Evolutionary conservation across 2,888 invertebrate species (phyloP), one percentile per base, ranked within the genome.

Genomic region (Chaitophorus viminalis): DNA sequence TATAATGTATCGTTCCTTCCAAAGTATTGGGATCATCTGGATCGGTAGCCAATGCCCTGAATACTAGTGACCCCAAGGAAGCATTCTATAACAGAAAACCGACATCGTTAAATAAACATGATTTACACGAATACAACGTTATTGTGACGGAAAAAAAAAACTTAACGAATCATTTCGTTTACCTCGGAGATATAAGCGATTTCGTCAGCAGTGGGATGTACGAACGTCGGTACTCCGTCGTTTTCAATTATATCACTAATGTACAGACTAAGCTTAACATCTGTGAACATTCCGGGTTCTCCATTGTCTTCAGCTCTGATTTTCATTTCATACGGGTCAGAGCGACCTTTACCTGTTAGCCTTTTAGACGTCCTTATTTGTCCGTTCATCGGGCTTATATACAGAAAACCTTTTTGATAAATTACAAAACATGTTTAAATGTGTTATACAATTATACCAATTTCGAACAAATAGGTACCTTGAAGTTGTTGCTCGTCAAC

Each of bases 201-300:
- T 91, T 96, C 95, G 72, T 95, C 95, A 6, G 93, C 91, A 14
- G 94, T 93, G 0, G 96, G 96, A 85, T 94, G 92, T 29, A 95
- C 93, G 90, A 96, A 95, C 39, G 94, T 92, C 0, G 96, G 96
- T 1, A 96, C 95, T 0, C 96, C 96, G 91, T 96, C 96, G 90
- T 96, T 96, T 88, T 94, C 94, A 82, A 95, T 95, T 0, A 96
- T 95, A 90, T 96, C 96, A 0, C 96, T 95, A 70, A 96, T 94
- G 90, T 94, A 95, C 5, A 96, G 91, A 0, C 93, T 93, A 0
- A 96, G 91, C 9, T 93, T 93, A 0, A 94, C 93, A 89, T 94
- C 95, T 0, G 94, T 93, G 76, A 92, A 93, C 11, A 95, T 92
- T 46, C 92, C 90, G 79, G 94, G 94, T 74, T 92, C 92, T 0